Conservation (phyloP, 2,797 vertebrate species). For the Clarias platycephalus region DNA sequence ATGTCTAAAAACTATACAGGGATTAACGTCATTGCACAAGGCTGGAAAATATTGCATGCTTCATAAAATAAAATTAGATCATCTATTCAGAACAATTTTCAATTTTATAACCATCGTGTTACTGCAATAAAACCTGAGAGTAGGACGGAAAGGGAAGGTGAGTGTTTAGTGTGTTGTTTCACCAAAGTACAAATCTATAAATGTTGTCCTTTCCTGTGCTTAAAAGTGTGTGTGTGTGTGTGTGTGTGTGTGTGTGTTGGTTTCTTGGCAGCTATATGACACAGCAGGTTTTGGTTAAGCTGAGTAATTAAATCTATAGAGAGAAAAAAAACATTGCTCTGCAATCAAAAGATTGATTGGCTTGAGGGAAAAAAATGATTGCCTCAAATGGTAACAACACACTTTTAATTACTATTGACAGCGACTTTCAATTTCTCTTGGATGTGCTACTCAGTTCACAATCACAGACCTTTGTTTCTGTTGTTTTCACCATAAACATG, state of each 20-base stretch:
- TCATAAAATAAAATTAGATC: slow-evolving; percentile 14
- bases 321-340: slow-evolving; percentile 22
- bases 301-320: slow-evolving; percentile 62
- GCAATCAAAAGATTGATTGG: slow-evolving; percentile 60
- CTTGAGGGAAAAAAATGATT: slow-evolving; percentile 30
- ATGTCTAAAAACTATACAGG: background rate
- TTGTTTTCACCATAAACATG: background rate
- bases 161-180: slow-evolving; percentile 5
- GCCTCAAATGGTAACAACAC: slow-evolving; percentile 5
- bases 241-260: background rate
- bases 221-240: background rate
- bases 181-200: slow-evolving; percentile 7
- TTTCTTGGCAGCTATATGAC: slow-evolving; percentile 19
- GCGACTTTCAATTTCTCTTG: background rate
- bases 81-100: background rate
- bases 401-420: slow-evolving; percentile 12
- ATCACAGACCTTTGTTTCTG: background rate
- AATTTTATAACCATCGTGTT: background rate
- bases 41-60: slow-evolving; percentile 4
- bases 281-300: slow-evolving; percentile 59
- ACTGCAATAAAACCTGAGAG: slow-evolving; percentile 23
- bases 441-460: background rate
- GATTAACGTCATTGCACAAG: background rate
- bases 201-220: slow-evolving; percentile 21
- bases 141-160: background rate